A percentile compares a stretch with the other conserved stretches of the same genome.
Conservation (phyloP, 2,113 vertebrate species). For the Anarrhichthys ocellatus region DNA sequence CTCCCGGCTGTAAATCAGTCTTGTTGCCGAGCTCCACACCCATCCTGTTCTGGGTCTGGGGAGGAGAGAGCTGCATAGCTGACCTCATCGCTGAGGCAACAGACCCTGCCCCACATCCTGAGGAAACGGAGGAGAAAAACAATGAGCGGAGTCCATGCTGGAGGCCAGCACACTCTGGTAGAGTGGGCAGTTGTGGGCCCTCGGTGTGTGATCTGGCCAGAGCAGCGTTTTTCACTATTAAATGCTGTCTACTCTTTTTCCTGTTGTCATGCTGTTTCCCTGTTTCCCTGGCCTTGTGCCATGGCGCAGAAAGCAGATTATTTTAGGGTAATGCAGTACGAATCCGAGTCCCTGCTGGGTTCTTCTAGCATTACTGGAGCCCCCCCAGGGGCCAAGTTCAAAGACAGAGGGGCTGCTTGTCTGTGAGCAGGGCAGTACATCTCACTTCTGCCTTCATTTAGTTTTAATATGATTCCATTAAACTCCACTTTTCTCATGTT, state of each 20-base stretch:
- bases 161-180: slow-evolving; percentile 45
- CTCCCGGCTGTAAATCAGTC: slow-evolving; percentile 76
- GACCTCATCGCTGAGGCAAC: slow-evolving; percentile 80
- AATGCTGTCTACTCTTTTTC: slow-evolving; percentile 17
- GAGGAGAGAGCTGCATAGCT: slow-evolving; percentile 69
- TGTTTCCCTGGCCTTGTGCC: slow-evolving; percentile 34
- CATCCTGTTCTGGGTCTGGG: slow-evolving; percentile 79
- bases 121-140: slow-evolving; percentile 77
- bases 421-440: background rate
- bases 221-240: slow-evolving; percentile 34
- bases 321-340: slow-evolving; percentile 57
- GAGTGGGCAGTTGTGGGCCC: slow-evolving; percentile 29
- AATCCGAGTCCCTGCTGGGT: slow-evolving; percentile 57
- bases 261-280: slow-evolving; percentile 24
- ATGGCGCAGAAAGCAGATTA: slow-evolving; percentile 57
- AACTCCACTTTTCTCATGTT: background rate
- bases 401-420: background rate
- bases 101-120: slow-evolving; percentile 78
- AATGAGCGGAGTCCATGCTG: slow-evolving; percentile 69
- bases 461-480: background rate
- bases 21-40: slow-evolving; percentile 73
- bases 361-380: slow-evolving; percentile 60
- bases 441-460: background rate
- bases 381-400: slow-evolving; percentile 22
- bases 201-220: slow-evolving; percentile 29